Base-by-base conservation (phyloP, 2,888 invertebrate species). In the Diaphora mendica region DNA sequence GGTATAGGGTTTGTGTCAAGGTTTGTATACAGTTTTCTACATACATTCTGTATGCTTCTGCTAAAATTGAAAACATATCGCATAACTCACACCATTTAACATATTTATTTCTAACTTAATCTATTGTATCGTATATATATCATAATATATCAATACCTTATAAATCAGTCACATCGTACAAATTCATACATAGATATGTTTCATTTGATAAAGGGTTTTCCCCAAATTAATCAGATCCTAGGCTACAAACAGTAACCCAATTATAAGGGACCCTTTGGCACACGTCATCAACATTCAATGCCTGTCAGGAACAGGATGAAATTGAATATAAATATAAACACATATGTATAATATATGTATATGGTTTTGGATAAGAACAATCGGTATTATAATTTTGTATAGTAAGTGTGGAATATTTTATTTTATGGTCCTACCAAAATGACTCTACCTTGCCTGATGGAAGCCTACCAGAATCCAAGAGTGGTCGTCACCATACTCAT, bases 211-310 rank as follows among this genome's bases (percentile, higher is more conserved):
- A 79, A 79, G 80, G 84, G 76, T 77, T 79, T 76, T 76, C 72
- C 71, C 72, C 73, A 85, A 83, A 85, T 86, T 85, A 85, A 85
- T 86, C 86, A 82, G 76, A 51, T 77, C 75, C 44, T 72, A 76
- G 76, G 74, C 64, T 76, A 76, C 71, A 78, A 42, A 81, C 78
- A 76, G 79, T 82, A 80, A 82, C 82, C 77, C 80, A 85, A 84
- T 84, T 84, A 85, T 73, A 73, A 73, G 68, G 68, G 69, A 48
- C 71, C 81, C 76, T 73, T 82, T 77, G 74, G 78, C 71, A 76
- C 48, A 79, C 72, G 79, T 83, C 85, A 79, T 80, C 75, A 73
- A 73, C 79, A 83, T 83, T 83, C 80, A 78, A 78, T 75, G 72
- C 74, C 66, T 75, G 83, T 82, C 77, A 68, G 74, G 9, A 59